Evolutionary conservation across 2,113 vertebrate species (phyloP).

Genomic region (Collichthys lucidus): DNA sequence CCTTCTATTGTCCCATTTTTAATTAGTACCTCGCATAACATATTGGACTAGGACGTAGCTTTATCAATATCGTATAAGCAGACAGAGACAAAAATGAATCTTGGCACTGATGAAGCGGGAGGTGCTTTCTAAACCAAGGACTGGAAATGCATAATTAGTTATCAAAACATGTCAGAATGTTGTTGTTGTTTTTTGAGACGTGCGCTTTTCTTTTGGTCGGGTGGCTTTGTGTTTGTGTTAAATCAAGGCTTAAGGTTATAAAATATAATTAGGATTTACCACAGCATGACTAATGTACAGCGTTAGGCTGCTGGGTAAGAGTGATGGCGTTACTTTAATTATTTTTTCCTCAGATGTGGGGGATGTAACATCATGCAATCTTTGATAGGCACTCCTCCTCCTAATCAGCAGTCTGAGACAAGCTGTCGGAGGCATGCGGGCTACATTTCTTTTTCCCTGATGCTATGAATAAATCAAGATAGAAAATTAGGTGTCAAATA

Average conservation of each 20-base stretch:
- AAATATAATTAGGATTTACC: slow-evolving; percentile 65
- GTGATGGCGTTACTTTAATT: slow-evolving; percentile 53
- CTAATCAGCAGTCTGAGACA: slow-evolving; percentile 48
- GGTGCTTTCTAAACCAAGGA: slow-evolving; percentile 7
- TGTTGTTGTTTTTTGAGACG: slow-evolving; percentile 12
- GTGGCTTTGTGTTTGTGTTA: slow-evolving; percentile 41
- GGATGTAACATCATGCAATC: slow-evolving; percentile 42
- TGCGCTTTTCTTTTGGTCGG: slow-evolving; percentile 11
- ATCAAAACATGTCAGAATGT: slow-evolving; percentile 15
- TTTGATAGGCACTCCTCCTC: slow-evolving; percentile 41
- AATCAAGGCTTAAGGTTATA: slow-evolving; percentile 60
- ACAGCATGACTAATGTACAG: slow-evolving; percentile 63
- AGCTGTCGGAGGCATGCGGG: neutral
- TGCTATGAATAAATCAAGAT: slow-evolving; percentile 17
- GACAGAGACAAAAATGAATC: slow-evolving; percentile 8
- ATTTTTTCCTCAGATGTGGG: slow-evolving; percentile 55
- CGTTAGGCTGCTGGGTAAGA: slow-evolving; percentile 53
- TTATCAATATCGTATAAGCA: slow-evolving; percentile 1
- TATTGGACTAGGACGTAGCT: neutral
- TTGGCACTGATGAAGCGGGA: neutral
- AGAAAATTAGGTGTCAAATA: slow-evolving; percentile 33
- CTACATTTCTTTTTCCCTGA: slow-evolving; percentile 2
- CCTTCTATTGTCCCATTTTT: slow-evolving; percentile 16
- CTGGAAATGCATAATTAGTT: slow-evolving; percentile 32
- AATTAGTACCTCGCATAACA: slow-evolving; percentile 20